Conservation (phyloP, 92 coral and sea anemone genomes). For the Meandrina meandrites region DNA sequence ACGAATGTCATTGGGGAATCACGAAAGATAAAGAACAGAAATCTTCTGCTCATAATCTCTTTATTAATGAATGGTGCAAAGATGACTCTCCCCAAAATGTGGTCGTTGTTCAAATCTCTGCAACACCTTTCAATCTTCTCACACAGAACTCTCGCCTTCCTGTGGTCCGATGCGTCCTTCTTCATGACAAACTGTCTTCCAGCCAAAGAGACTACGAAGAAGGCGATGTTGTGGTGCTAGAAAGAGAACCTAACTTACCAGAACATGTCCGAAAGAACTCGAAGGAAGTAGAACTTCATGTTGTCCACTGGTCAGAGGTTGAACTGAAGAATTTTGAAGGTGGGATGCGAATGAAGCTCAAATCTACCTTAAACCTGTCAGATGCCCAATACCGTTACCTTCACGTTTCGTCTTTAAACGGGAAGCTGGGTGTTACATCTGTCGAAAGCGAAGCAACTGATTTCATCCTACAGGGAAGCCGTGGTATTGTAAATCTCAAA, state of each 20-base stretch:
- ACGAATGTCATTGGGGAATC: conserved; percentile 68
- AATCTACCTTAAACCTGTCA: neutral
- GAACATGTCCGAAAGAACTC: conserved; percentile 1
- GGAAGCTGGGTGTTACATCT: conserved; percentile 12
- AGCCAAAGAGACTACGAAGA: neutral
- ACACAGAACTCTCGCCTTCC: conserved; percentile 57
- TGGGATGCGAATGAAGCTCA: conserved; percentile 54
- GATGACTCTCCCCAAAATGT: conserved; percentile 45
- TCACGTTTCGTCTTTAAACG: neutral
- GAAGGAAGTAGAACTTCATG: conserved; percentile 43
- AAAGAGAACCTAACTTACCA: neutral
- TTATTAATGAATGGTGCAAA: conserved; percentile 52
- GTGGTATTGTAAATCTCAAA: conserved; percentile 40
- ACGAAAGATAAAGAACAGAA: conserved; percentile 37
- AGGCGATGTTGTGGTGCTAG: conserved; percentile 17
- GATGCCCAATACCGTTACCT: conserved; percentile 11
- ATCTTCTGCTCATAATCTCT: conserved; percentile 51
- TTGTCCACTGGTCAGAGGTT: conserved; percentile 59
- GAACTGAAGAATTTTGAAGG: conserved; percentile 51
- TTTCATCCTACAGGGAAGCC: conserved; percentile 41
- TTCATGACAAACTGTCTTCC: neutral
- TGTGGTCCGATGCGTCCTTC: conserved; percentile 8
- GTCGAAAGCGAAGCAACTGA: neutral
- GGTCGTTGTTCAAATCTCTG: conserved; percentile 49
- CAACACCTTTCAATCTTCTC: conserved; percentile 54